These are phyloP conservation scores for Eleginops maclovinus DNA, from an alignment of 2,113 vertebrate genomes.

Conservation along the genomic window DNA sequence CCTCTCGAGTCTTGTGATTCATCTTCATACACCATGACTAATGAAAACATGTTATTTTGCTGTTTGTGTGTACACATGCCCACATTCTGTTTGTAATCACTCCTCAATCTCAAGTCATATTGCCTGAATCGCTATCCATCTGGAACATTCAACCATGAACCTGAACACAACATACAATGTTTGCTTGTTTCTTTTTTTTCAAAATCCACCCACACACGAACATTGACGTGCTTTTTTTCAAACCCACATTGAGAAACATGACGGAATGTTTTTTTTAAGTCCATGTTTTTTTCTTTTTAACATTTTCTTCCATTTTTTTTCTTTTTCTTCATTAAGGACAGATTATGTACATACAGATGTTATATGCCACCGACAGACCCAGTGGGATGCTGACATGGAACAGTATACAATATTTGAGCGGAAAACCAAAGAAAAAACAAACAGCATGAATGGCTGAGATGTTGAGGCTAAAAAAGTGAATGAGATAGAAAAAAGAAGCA, in stretches of 20 bases:
- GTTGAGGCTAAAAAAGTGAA: slow-evolving; percentile 17
- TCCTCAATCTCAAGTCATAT: slow-evolving; percentile 21
- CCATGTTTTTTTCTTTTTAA: slow-evolving; percentile 49
- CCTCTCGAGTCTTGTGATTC: slow-evolving; percentile 29
- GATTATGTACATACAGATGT: slow-evolving; percentile 83
- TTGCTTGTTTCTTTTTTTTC: slow-evolving; percentile 63
- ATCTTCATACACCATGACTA: slow-evolving; percentile 41
- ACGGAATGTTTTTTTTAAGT: slow-evolving; percentile 67
- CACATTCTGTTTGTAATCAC: slow-evolving; percentile 40
- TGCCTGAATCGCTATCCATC: background rate
- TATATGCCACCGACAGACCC: slow-evolving; percentile 66
- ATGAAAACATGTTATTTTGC: slow-evolving; percentile 37
- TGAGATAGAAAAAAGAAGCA: slow-evolving; percentile 56
- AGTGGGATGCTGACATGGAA: slow-evolving; percentile 60
- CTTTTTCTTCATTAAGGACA: slow-evolving; percentile 80
- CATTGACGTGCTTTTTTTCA: slow-evolving; percentile 83
- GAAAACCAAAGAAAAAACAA: slow-evolving; percentile 22
- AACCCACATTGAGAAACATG: slow-evolving; percentile 83
- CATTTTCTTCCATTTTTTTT: slow-evolving; percentile 62
- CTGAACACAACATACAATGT: slow-evolving; percentile 70
- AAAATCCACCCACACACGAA: slow-evolving; percentile 83
- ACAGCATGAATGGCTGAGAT: slow-evolving; percentile 28
- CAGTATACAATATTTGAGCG: slow-evolving; percentile 34
- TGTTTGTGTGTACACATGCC: slow-evolving; percentile 51
- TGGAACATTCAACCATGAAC: slow-evolving; percentile 37